Percentiles rank a stretch among this genome's conserved stretches.
phyloP scores from a whole-genome alignment of 2,797 vertebrate species.

The Spatula clypeata region DNA sequence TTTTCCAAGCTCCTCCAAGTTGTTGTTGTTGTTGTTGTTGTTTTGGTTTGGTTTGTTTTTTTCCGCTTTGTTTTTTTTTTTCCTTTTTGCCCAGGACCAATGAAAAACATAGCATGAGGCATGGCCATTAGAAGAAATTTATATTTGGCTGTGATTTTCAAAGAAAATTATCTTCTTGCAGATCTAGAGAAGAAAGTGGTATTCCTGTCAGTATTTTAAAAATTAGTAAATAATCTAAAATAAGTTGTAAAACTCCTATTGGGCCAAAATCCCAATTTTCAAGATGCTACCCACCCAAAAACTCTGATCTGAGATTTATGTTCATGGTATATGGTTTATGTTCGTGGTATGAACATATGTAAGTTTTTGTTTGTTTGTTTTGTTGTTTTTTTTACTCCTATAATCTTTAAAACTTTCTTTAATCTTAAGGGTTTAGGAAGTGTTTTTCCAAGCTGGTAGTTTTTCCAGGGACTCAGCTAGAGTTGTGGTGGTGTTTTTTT shows the following conservation, averaged over 20 bases:
- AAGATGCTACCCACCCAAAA: not conserved
- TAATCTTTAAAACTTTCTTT: not conserved
- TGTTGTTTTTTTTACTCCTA: not conserved
- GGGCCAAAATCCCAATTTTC: fast-evolving
- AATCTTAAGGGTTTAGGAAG: not conserved
- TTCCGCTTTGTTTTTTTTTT: not conserved
- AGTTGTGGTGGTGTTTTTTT: not conserved
- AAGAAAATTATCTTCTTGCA: not conserved
- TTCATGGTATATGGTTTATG: too few species aligned
- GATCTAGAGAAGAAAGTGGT: not conserved
- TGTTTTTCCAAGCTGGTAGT: not conserved
- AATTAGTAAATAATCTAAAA: not conserved
- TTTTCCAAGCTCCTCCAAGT: not conserved
- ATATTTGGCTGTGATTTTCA: not conserved
- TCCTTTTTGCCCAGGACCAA: not conserved
- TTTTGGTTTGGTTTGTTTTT: not conserved
- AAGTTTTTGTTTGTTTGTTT: fast-evolving
- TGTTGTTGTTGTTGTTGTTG: not conserved
- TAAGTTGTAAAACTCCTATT: not conserved
- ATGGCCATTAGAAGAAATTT: not conserved
- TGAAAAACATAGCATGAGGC: not conserved
- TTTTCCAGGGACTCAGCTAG: not conserved
- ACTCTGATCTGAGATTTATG: not conserved
- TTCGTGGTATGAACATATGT: not conserved
- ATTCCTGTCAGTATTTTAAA: not conserved